Percentiles rank a stretch among this genome's conserved stretches.
These are phyloP conservation scores for Magallana ariakensis DNA, from an alignment of 1,140 invertebrate species.

Conservation along the genomic window DNA sequence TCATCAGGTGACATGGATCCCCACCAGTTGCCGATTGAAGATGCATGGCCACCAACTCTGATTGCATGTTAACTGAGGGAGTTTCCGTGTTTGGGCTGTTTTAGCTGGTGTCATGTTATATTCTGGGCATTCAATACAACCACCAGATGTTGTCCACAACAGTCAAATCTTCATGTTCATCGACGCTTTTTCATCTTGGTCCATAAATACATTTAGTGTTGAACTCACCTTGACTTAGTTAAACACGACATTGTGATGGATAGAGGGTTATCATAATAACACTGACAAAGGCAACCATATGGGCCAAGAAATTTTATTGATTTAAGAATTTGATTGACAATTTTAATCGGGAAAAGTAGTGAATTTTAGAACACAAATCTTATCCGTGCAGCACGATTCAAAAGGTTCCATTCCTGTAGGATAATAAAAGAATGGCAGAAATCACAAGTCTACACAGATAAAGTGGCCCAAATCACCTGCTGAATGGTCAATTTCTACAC, in stretches of 20 bases:
- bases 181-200: not conserved
- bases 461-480: not conserved
- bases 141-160: constrained; percentile 15
- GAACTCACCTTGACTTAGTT: constrained; percentile 1
- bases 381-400: not conserved
- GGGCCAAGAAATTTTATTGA: constrained; percentile 16
- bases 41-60: constrained; percentile 12
- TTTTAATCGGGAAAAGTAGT: not conserved
- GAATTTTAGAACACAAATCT: constrained; percentile 10
- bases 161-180: not conserved
- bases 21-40: not conserved
- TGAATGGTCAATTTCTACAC: constrained; percentile 17
- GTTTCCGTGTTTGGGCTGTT: constrained; percentile 1
- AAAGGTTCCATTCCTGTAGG: not conserved
- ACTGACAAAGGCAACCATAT: not conserved
- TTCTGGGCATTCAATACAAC: constrained; percentile 20
- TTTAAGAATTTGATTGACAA: not conserved
- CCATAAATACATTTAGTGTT: constrained; percentile 11
- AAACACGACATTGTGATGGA: not conserved
- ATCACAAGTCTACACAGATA: constrained; percentile 14
- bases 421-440: constrained; percentile 18
- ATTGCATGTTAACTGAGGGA: constrained; percentile 23
- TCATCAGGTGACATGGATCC: not conserved
- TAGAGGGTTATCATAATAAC: not conserved
- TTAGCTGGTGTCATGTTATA: constrained; percentile 1